Conservation (phyloP, 1,140 invertebrate genomes). For the Euglossa dilemma region DNA sequence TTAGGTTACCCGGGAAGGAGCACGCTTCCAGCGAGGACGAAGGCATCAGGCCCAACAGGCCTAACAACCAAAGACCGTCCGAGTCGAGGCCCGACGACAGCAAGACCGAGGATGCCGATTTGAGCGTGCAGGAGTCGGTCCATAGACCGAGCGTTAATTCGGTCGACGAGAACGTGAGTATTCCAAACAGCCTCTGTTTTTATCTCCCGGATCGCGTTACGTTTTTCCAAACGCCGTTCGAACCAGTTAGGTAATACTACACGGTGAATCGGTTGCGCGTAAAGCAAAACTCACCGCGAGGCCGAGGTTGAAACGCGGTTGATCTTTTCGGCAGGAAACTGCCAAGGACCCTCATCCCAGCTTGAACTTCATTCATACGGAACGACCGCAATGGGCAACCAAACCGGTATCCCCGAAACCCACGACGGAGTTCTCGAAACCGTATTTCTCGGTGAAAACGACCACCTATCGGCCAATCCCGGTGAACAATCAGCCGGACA, state of each 20-base stretch:
- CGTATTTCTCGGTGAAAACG: slow-evolving; percentile 76
- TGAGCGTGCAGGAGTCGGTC: slow-evolving; percentile 75
- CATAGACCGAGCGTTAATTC: slow-evolving; percentile 77
- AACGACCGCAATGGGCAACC: slow-evolving; percentile 77
- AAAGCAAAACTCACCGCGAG: too few relatives aligned
- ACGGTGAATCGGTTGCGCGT: too few relatives aligned
- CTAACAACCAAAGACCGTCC: slow-evolving; percentile 69
- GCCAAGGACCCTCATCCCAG: slow-evolving; percentile 60
- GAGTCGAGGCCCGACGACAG: slow-evolving; percentile 73
- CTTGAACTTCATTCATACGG: slow-evolving; percentile 76
- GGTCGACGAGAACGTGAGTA: slow-evolving; percentile 73
- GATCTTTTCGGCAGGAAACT: slow-evolving; percentile 43
- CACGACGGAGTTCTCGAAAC: slow-evolving; percentile 75
- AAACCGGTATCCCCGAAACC: slow-evolving; percentile 72
- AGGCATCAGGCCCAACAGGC: slow-evolving; percentile 67
- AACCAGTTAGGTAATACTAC: neutral
- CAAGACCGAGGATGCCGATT: slow-evolving; percentile 71
- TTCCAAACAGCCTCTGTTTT: neutral
- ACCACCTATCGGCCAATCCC: slow-evolving; percentile 70
- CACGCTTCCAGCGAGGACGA: slow-evolving; percentile 67
- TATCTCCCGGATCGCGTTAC: neutral
- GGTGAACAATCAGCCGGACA: slow-evolving; percentile 64
- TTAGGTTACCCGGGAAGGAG: slow-evolving; percentile 77
- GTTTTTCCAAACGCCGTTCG: too few relatives aligned
- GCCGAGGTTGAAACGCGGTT: neutral